phyloP scores from a whole-genome alignment of 2,797 vertebrate species.

The Lepidocolaptes lacrymiger region DNA sequence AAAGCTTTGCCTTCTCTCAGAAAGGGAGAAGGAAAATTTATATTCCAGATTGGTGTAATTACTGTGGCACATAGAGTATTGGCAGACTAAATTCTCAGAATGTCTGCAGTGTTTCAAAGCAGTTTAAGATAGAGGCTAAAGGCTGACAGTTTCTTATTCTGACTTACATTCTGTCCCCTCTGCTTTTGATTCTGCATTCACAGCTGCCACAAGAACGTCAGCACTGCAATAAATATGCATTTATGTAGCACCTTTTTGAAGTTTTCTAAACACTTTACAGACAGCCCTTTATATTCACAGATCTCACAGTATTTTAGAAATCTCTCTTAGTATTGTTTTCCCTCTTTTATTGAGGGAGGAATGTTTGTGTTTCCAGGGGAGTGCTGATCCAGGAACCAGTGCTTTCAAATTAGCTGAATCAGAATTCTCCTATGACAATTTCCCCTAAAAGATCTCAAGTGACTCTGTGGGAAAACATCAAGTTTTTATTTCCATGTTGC shows the following conservation, averaged over 20 bases:
- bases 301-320: constrained; percentile 22
- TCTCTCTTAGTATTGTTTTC: constrained; percentile 30
- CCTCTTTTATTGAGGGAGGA: neutral
- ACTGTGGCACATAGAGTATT: neutral
- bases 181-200: constrained; percentile 58
- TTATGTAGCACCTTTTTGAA: constrained; percentile 53
- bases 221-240: constrained; percentile 60
- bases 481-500: neutral
- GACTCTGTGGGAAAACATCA: neutral
- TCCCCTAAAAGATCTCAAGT: neutral
- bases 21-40: neutral
- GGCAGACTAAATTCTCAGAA: constrained; percentile 20
- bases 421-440: neutral
- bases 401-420: constrained; percentile 32
- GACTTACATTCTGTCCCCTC: constrained; percentile 38
- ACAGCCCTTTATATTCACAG: constrained; percentile 47
- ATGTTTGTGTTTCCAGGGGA: neutral
- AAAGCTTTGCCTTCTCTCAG: neutral
- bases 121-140: constrained; percentile 42
- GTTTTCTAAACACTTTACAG: constrained; percentile 58
- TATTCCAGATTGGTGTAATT: constrained; percentile 45
- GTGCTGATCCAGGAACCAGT: neutral
- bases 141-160: constrained; percentile 50
- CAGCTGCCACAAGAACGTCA: constrained; percentile 48
- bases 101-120: constrained; percentile 39